These are phyloP conservation scores for Platycnemis pennipes DNA, from an alignment of 2,888 invertebrate genomes.

Conservation along the genomic window DNA sequence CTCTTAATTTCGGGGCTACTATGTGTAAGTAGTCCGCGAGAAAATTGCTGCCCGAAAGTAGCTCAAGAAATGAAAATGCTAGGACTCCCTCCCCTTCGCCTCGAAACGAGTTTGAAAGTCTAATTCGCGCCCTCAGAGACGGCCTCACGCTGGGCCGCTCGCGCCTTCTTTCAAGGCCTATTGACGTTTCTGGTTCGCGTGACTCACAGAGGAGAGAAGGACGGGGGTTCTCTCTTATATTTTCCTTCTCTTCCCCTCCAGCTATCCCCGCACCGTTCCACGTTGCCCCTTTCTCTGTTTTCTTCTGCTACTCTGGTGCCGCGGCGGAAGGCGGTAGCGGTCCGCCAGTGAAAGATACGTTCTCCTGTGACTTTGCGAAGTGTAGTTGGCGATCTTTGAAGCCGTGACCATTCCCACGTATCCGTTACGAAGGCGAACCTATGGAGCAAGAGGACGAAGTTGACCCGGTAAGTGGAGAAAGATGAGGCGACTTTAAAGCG, in stretches of 20 bases:
- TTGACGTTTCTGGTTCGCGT: neutral
- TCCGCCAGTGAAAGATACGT: no score
- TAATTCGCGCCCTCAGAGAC: neutral
- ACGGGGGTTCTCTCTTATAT: neutral
- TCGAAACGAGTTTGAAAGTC: neutral
- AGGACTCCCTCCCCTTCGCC: neutral
- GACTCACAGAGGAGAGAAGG: neutral
- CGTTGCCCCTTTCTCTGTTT: neutral
- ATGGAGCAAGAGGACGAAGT: neutral
- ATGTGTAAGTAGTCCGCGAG: neutral
- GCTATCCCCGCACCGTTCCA: neutral
- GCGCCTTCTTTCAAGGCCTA: neutral
- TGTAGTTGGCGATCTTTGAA: neutral
- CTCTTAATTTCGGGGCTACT: neutral
- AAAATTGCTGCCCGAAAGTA: neutral
- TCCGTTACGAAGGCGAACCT: neutral
- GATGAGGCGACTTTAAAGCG: neutral
- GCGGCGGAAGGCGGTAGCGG: no score
- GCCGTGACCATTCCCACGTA: neutral
- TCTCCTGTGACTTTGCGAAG: neutral
- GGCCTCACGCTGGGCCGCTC: neutral
- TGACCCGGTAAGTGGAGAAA: neutral
- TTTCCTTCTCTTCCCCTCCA: neutral
- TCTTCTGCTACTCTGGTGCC: neutral
- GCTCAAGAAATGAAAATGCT: neutral